Evolutionary conservation across 2,797 vertebrate genomes (phyloP).

Genomic region (Agapornis canus): DNA sequence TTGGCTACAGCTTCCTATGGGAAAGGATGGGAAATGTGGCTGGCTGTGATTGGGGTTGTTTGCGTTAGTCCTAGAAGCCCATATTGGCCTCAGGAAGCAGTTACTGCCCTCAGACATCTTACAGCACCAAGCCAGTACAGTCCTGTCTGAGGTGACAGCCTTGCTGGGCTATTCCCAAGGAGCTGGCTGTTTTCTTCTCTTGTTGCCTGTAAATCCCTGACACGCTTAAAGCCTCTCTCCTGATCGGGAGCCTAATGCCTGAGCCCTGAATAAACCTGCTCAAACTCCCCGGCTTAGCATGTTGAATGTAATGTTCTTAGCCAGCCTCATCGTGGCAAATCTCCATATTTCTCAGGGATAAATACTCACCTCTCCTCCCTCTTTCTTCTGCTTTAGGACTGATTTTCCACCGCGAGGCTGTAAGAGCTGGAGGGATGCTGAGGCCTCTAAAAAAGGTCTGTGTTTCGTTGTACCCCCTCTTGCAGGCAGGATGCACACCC

Average conservation of each 20-base stretch:
- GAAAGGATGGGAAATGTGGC: background rate
- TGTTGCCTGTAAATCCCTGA: conserved; percentile 6
- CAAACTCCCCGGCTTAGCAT: background rate
- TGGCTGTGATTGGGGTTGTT: rapidly evolving
- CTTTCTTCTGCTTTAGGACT: background rate
- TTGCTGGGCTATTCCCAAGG: background rate
- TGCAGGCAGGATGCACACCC: rapidly evolving
- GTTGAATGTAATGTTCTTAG: conserved; percentile 9
- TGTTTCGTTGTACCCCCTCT: rapidly evolving
- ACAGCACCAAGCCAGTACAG: rapidly evolving
- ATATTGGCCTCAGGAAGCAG: background rate
- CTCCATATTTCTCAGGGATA: conserved; percentile 31
- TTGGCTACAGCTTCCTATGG: background rate
- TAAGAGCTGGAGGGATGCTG: background rate
- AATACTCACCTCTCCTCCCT: conserved; percentile 37
- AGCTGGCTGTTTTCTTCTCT: background rate
- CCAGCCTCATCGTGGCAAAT: conserved; percentile 34
- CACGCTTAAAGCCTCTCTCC: background rate
- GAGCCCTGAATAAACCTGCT: conserved; percentile 30
- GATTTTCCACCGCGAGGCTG: background rate
- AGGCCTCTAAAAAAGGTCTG: background rate
- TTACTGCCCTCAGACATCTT: background rate
- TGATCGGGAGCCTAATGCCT: background rate
- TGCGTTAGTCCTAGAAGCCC: background rate
- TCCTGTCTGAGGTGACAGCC: background rate